Conservation (phyloP, 2,113 vertebrate genomes). For the Micromys minutus region DNA sequence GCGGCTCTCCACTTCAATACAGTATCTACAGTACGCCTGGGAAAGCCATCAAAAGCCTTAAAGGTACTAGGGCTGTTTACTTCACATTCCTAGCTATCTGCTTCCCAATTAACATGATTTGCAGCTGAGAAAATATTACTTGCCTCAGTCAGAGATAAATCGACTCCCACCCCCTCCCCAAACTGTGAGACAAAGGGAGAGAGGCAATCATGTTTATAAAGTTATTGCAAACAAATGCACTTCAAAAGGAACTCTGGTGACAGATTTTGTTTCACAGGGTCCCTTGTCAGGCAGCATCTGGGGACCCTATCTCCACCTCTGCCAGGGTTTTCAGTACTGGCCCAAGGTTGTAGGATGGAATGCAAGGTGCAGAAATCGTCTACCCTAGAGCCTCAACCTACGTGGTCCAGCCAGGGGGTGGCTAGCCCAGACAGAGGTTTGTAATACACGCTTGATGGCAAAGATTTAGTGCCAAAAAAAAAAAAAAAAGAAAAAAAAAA, state of each 20-base stretch:
- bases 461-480: neutral
- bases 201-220: conserved; percentile 80
- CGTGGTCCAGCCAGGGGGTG: neutral
- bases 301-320: conserved; percentile 14
- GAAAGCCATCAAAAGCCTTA: conserved; percentile 85
- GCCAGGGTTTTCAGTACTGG: neutral
- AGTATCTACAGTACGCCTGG: conserved; percentile 87
- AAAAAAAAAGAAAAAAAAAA: neutral
- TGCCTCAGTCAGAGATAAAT: conserved; percentile 83
- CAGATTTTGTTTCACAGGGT: conserved; percentile 59
- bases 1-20: conserved; percentile 77
- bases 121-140: conserved; percentile 89
- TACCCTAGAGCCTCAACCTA: neutral
- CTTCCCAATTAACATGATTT: conserved; percentile 86
- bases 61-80: conserved; percentile 82
- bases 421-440: neutral
- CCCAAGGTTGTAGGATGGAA: neutral
- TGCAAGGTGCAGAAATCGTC: neutral
- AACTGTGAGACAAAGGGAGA: conserved; percentile 80
- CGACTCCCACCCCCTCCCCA: conserved; percentile 30
- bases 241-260: conserved; percentile 66
- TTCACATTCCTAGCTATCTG: conserved; percentile 85
- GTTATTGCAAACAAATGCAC: conserved; percentile 85
- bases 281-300: neutral
- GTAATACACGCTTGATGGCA: neutral